Percentiles rank a stretch among this genome's conserved stretches.
phyloP scores from a whole-genome alignment of 2,113 vertebrate genomes.

The Ariopsis seemanni region DNA sequence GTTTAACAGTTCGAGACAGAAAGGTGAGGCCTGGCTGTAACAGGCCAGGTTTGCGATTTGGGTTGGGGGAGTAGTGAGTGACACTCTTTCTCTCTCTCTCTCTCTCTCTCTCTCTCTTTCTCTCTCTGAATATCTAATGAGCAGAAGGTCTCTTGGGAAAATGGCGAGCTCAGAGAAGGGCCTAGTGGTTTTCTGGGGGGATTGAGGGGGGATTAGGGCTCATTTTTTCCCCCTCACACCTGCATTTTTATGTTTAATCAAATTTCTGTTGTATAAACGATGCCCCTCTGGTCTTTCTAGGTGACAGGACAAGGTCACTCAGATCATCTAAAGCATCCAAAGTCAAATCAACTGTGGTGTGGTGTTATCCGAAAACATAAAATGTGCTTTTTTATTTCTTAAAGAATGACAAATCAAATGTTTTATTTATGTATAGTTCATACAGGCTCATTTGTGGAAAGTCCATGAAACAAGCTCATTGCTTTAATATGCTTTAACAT shows the following conservation, averaged over 20 bases:
- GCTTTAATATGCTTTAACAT: neutral
- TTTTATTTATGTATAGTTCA: neutral
- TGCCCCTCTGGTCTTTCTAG: neutral
- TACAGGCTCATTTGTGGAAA: neutral
- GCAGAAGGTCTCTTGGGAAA: slow-evolving; percentile 49
- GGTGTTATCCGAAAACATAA: neutral
- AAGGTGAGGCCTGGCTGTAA: neutral
- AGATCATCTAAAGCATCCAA: neutral
- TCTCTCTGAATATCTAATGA: slow-evolving; percentile 50
- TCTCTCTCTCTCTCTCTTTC: neutral
- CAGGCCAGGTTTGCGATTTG: slow-evolving; percentile 35
- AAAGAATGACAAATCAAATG: neutral
- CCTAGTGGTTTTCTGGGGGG: slow-evolving; percentile 25
- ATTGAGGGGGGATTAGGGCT: slow-evolving; percentile 9
- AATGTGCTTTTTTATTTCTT: neutral
- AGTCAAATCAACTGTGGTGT: neutral
- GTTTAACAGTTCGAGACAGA: neutral
- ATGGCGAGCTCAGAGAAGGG: slow-evolving; percentile 26
- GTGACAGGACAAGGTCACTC: slow-evolving; percentile 53
- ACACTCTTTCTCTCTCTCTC: neutral
- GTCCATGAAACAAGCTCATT: neutral
- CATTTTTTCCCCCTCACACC: slow-evolving; percentile 6
- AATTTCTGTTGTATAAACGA: slow-evolving; percentile 45
- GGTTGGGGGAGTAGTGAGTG: neutral
- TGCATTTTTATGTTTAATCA: slow-evolving; percentile 30